These are phyloP conservation scores for Drosophila engyochracea DNA, from an alignment of 2,888 invertebrate species.

Conservation along the genomic window DNA sequence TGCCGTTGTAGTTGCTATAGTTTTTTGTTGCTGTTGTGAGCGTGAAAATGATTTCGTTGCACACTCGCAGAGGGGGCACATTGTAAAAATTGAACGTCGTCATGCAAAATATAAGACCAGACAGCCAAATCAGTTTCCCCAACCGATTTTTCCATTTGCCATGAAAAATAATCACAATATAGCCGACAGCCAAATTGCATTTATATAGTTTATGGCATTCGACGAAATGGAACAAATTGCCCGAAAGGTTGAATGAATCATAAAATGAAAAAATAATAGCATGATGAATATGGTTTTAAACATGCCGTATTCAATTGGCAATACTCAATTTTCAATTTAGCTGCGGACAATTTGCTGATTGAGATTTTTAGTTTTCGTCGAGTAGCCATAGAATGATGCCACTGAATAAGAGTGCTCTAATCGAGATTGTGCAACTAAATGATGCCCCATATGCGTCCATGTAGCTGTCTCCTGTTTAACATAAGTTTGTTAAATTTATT, in stretches of 20 bases:
- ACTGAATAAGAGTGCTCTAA: background rate
- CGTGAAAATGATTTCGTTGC: constrained; percentile 72
- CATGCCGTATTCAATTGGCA: constrained; percentile 10
- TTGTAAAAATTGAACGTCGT: constrained; percentile 59
- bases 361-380: background rate
- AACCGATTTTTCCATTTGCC: constrained; percentile 12
- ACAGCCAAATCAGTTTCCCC: constrained; percentile 46
- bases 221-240: constrained; percentile 8
- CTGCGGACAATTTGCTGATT: background rate
- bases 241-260: constrained; percentile 1
- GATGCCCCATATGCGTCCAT: background rate
- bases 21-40: constrained; percentile 29
- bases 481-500: background rate
- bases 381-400: background rate
- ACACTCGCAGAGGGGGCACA: constrained; percentile 55
- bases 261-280: background rate
- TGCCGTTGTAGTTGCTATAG: constrained; percentile 8
- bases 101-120: constrained; percentile 36
- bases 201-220: constrained; percentile 15
- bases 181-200: constrained; percentile 12
- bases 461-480: background rate
- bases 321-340: constrained; percentile 1
- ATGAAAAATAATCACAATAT: constrained; percentile 8
- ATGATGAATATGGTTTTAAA: background rate
- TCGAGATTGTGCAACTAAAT: background rate